phyloP scores from a whole-genome alignment of 1,140 invertebrate species.

The Drosophila prosaltans region DNA sequence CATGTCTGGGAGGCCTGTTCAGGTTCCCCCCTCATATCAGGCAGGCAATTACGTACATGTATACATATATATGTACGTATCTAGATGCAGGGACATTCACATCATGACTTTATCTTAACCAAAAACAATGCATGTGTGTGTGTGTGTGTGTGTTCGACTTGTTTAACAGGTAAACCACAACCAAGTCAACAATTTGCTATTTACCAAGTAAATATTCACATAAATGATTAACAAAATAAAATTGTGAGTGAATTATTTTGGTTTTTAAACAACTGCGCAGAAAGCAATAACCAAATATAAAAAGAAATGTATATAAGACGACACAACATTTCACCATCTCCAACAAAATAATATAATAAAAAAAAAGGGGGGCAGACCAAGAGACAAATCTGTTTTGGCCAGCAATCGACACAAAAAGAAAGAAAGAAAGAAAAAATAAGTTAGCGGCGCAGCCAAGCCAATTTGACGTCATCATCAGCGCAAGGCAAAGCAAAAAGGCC shows the following conservation, averaged over 20 bases:
- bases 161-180: constrained; percentile 38
- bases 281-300: constrained; percentile 27
- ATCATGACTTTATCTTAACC: constrained; percentile 12
- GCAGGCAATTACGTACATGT: neutral
- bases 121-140: neutral
- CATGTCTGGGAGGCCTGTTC: neutral
- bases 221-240: constrained; percentile 53
- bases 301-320: constrained; percentile 23
- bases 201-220: constrained; percentile 49
- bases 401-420: constrained; percentile 27
- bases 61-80: neutral
- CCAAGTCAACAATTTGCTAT: constrained; percentile 47
- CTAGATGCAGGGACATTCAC: constrained; percentile 12
- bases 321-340: constrained; percentile 62
- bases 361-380: constrained; percentile 36
- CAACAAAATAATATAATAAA: constrained; percentile 2
- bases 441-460: constrained; percentile 19
- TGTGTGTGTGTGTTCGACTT: neutral
- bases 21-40: neutral
- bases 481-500: neutral
- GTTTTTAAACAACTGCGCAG: constrained; percentile 45
- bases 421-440: constrained; percentile 10
- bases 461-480: constrained; percentile 60
- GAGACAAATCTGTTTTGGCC: constrained; percentile 51
- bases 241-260: constrained; percentile 17